Conservation (phyloP, 2,113 vertebrate species). For the Phodopus roborovskii region DNA sequence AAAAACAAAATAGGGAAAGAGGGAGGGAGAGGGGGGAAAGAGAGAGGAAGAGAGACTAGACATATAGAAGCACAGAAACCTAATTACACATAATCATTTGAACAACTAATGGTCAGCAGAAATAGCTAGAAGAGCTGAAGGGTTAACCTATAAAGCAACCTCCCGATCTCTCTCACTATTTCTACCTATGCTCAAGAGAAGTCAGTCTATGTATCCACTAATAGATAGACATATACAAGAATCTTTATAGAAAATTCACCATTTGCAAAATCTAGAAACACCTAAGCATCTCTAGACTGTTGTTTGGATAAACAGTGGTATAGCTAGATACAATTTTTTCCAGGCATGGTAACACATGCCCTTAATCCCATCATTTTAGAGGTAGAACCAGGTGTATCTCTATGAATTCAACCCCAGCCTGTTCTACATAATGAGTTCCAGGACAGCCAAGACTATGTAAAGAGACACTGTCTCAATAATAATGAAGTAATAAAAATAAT, state of each 20-base stretch:
- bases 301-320: neutral
- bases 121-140: neutral
- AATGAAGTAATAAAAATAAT: too few relatives aligned
- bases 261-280: neutral
- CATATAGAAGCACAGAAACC: neutral
- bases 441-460: neutral
- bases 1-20: neutral
- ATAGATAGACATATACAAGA: neutral
- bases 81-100: neutral
- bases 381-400: neutral
- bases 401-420: neutral
- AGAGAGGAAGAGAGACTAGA: too few relatives aligned
- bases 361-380: neutral
- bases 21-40: too few relatives aligned
- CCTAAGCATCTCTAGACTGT: neutral
- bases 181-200: neutral
- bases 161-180: neutral
- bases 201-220: neutral
- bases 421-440: neutral
- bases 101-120: neutral
- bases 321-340: neutral
- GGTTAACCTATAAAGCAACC: neutral
- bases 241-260: neutral
- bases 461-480: neutral
- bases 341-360: neutral